Evolutionary conservation across 2,888 invertebrate species (phyloP).

Genomic region (Cosmia trapezina): DNA sequence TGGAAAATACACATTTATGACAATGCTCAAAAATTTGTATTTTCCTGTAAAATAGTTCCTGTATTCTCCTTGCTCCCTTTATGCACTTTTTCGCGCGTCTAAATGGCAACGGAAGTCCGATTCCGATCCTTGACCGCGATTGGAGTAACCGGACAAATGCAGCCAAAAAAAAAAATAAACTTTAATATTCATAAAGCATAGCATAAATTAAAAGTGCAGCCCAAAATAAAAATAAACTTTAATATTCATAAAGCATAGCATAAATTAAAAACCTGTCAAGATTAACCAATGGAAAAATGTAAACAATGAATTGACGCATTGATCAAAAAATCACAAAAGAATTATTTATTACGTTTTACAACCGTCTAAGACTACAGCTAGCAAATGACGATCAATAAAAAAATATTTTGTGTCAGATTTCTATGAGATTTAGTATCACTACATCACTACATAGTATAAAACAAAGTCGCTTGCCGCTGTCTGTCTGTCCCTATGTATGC

Average conservation of each 20-base stretch:
- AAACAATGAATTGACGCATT: neutral
- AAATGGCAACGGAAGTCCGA: constrained; percentile 4
- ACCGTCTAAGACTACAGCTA: neutral
- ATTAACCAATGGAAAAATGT: neutral
- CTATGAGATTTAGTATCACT: too few species aligned
- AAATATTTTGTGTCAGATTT: neutral
- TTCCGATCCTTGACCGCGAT: constrained; percentile 13
- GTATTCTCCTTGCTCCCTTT: neutral
- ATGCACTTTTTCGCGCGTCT: neutral
- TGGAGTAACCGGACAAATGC: neutral
- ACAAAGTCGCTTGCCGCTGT: too few species aligned
- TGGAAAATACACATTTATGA: neutral
- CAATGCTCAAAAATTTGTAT: too few species aligned
- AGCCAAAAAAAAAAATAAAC: neutral
- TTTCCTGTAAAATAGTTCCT: too few species aligned
- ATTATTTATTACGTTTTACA: neutral
- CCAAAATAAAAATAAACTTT: neutral
- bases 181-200: constrained; percentile 4
- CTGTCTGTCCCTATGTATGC: too few species aligned
- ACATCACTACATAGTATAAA: too few species aligned
- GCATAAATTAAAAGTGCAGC: too few species aligned
- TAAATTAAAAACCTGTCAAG: constrained; percentile 7
- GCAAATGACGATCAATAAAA: neutral
- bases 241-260: constrained; percentile 5
- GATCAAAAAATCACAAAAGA: neutral